Base-by-base conservation (phyloP, 2,113 vertebrate genomes). In the Colistium nudipinnis region DNA sequence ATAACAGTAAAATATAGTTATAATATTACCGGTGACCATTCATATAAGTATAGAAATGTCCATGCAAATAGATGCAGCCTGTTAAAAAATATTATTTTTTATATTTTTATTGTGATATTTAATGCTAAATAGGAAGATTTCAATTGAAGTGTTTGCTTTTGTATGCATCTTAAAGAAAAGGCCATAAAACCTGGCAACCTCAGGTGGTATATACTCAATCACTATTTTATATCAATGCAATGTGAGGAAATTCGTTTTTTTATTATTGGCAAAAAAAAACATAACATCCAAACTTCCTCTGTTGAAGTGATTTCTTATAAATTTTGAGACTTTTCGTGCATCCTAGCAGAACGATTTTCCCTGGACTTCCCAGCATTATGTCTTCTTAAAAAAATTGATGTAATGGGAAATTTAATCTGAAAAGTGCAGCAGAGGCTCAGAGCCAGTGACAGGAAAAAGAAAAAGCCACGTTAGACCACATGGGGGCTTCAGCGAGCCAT, bases 401-500 rank as follows among this genome's bases (percentile, higher is more conserved):
- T 41, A 41, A n/a, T 41, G 16, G 38, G 6, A 41, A 12, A 19
- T 43, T n/a, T n/a, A 30, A 39, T 43, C 20, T 62, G 25, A n/a
- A 16, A 44, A 22, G 54, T 47, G 24, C 51, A 61, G 56, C 1
- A 12, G 33, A 41, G 59, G 1, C 31, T 22, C 0, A 31, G n/a
- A n/a, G 22, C 36, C 30, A n/a, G n/a, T n/a, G n/a, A 24, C 47
- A 30, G n/a, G 4, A 11, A 8, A 4, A n/a, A 24, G 2, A 39
- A 27, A 12, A 1, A 28, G 54, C 62, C 66, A 9, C 35, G 0
- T 12, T 5, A 1, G 38, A n/a, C 81, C 84, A 71, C 81, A 51
- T 27, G 81, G 78, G 69, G 81, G 84, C 65, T 43, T 25, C 57
- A 62, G 71, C 36, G 79, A 74, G 73, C 85, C 61, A 25, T 53